phyloP scores from a whole-genome alignment of 2,888 invertebrate genomes.

The Conus canariensis region DNA sequence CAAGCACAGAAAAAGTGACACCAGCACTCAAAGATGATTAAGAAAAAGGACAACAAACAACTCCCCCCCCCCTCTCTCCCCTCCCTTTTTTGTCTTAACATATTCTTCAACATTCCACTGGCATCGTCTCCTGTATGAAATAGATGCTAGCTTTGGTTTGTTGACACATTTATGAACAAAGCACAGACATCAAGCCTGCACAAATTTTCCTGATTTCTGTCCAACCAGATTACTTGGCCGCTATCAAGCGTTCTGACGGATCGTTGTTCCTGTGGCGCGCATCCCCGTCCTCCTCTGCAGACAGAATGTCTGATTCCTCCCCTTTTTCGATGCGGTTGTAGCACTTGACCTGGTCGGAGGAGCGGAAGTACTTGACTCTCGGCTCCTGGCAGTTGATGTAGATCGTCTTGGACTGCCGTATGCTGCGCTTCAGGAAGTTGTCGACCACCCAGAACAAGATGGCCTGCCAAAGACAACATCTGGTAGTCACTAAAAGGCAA shows the following conservation, averaged over 20 bases:
- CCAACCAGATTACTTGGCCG: neutral
- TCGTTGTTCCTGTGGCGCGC: constrained; percentile 53
- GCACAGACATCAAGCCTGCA: neutral
- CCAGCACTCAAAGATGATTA: too few species aligned
- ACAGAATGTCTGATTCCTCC: constrained; percentile 69
- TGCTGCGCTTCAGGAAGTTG: constrained; percentile 87
- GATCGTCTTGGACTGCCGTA: constrained; percentile 66
- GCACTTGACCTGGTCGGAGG: constrained; percentile 67
- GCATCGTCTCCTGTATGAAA: too few species aligned
- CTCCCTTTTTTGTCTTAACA: too few species aligned
- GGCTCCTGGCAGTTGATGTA: constrained; percentile 65
- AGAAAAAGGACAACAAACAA: neutral
- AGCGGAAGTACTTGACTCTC: constrained; percentile 68
- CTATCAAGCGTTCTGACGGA: constrained; percentile 50
- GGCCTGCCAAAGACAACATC: constrained; percentile 82
- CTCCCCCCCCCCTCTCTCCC: too few species aligned
- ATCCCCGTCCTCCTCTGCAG: constrained; percentile 66
- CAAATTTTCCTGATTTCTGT: too few species aligned
- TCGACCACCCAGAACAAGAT: constrained; percentile 93
- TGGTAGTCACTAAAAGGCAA: neutral
- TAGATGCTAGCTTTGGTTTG: too few species aligned
- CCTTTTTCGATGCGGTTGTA: constrained; percentile 70
- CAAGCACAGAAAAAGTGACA: neutral
- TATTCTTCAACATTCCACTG: too few species aligned
- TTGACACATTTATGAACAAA: too few species aligned